These are phyloP conservation scores for Andrena hattorfiana DNA, from an alignment of 2,888 invertebrate genomes.

Conservation along the genomic window DNA sequence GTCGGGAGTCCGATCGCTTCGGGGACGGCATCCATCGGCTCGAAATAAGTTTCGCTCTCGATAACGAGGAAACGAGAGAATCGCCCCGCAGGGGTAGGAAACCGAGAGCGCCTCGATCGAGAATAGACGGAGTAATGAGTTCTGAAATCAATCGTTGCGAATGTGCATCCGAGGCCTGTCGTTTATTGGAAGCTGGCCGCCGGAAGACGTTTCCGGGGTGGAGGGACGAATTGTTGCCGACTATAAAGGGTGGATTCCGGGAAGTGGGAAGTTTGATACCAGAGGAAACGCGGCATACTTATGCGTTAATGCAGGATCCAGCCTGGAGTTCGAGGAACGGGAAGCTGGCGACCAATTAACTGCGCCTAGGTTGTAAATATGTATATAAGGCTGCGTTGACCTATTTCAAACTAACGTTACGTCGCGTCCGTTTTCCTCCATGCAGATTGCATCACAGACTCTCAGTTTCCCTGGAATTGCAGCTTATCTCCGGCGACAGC, in stretches of 20 bases:
- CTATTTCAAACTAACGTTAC: background rate
- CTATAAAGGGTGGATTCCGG: background rate
- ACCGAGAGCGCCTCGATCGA: background rate
- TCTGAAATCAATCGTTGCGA: slow-evolving; percentile 46
- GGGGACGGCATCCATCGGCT: background rate
- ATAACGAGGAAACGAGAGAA: slow-evolving; percentile 20
- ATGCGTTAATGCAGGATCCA: too few relatives aligned
- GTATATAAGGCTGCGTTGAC: slow-evolving; percentile 1
- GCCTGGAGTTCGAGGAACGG: too few relatives aligned
- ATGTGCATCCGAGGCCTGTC: slow-evolving; percentile 13
- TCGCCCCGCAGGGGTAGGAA: background rate
- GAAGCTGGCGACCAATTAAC: background rate
- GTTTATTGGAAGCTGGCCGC: slow-evolving; percentile 25
- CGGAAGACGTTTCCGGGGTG: background rate
- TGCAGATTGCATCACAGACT: slow-evolving; percentile 37
- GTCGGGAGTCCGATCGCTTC: slow-evolving; percentile 14
- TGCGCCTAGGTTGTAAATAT: background rate
- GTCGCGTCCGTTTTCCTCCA: background rate
- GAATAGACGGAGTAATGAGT: slow-evolving; percentile 38
- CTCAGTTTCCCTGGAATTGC: slow-evolving; percentile 35
- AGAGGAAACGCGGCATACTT: too few relatives aligned
- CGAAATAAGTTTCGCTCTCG: slow-evolving; percentile 38
- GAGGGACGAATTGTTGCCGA: slow-evolving; percentile 20
- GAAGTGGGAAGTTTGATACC: slow-evolving; percentile 6
- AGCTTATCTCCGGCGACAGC: slow-evolving; percentile 31